phyloP scores from a whole-genome alignment of 2,888 invertebrate species.

The Thereva unica region DNA sequence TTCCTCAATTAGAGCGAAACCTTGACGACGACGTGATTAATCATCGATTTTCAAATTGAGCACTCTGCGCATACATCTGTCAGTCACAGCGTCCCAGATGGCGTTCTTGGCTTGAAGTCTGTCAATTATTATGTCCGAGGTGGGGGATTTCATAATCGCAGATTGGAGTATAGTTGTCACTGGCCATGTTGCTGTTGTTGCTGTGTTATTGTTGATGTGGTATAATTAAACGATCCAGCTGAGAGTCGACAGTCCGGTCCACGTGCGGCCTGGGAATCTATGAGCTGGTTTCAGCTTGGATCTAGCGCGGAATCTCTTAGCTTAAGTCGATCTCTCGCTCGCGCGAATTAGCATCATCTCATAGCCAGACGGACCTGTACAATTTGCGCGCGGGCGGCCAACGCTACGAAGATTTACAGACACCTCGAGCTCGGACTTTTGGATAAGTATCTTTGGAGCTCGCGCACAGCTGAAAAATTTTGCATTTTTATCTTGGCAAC shows the following conservation, averaged over 20 bases:
- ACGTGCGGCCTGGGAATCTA: slow-evolving; percentile 7
- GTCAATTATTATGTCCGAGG: slow-evolving; percentile 20
- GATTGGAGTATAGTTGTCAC: not conserved
- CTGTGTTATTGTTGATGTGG: not conserved
- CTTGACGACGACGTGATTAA: slow-evolving; percentile 27
- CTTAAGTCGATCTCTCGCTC: too few relatives aligned
- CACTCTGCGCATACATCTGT: slow-evolving; percentile 18
- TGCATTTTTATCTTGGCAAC: too few relatives aligned
- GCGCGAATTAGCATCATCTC: too few relatives aligned
- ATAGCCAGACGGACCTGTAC: too few relatives aligned
- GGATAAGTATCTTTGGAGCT: too few relatives aligned
- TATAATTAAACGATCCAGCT: slow-evolving; percentile 13
- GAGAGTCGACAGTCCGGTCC: slow-evolving; percentile 6
- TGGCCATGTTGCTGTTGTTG: too few relatives aligned
- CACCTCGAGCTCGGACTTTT: too few relatives aligned
- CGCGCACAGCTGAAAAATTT: too few relatives aligned
- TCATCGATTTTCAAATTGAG: slow-evolving; percentile 29
- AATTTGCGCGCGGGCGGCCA: too few relatives aligned
- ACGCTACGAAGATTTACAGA: too few relatives aligned
- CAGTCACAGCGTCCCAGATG: slow-evolving; percentile 26
- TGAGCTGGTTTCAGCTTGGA: too few relatives aligned
- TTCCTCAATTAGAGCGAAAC: slow-evolving; percentile 26
- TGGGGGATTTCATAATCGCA: slow-evolving; percentile 28
- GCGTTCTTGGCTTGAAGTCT: slow-evolving; percentile 17
- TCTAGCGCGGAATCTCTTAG: too few relatives aligned